Evolutionary conservation across 2,113 vertebrate species (phyloP), one percentile per base, ranked within the genome.

Genomic region (Galeopterus variegatus): DNA sequence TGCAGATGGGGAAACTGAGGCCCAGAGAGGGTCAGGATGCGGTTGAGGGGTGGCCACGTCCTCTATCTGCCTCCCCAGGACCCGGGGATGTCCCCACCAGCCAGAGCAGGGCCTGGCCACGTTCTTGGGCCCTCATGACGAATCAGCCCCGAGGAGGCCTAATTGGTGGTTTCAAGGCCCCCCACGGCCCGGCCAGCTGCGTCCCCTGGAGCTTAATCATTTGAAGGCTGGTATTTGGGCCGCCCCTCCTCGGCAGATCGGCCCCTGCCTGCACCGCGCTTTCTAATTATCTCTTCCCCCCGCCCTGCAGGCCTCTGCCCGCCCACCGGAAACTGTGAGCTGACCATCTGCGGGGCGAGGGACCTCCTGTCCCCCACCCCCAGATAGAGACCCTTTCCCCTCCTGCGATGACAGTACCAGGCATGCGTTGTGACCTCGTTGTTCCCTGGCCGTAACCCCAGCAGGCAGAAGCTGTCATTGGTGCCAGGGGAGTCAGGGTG

Each of bases 101-200:
- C 17, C 1, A 36, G 60, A 21, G 31, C 75, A 15, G 60, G 64
- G 77, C 17, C 23, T 4, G 26, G 31, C 6, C 77, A 0, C 1
- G 3, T 52, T 26, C 77, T 50, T 6, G 56, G 80, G 72, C 62
- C 54, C 75, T 75, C 54, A 70, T 45, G 88, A 88, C 11, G 10
- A 85, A 26, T 76, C 24, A 5, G 56, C 54, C 69, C 83, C 31
- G 60, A 56, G 19, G 0, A 73, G 69, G 75, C 56, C 33, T 93
- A 92, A 92, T 84, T 81, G 94, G 92, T 96, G 87, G 97, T 96
- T 98, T 97, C 92, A 54, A 95, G 94, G 48, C 72, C 54, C 82
- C 93, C 89, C 54, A 3, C 10, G 0, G 81, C 21, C 75, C 80
- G 21, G 67, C 58, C 19, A 10, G 28, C 76, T 12, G 2, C 73